Evolutionary conservation across 2,797 vertebrate genomes (phyloP).

Genomic region (Pogoniulus pusillus): DNA sequence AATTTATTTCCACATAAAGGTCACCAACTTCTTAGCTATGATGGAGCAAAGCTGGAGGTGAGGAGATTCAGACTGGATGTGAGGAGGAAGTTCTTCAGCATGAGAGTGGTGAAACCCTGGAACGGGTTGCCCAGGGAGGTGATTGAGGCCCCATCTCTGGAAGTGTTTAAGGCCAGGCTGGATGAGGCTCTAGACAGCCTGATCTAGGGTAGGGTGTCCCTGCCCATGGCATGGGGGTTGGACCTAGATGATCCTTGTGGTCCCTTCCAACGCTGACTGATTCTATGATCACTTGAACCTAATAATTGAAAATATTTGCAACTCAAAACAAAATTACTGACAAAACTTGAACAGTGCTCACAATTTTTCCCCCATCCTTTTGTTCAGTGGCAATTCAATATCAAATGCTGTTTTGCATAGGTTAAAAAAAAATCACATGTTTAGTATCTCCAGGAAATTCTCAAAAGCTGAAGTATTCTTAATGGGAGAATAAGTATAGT

Average conservation of each 20-base stretch:
- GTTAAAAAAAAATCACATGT: background rate
- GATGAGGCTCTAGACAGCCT: no score
- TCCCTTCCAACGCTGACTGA: no score
- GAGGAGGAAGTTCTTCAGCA: no score
- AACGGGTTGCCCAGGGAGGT: no score
- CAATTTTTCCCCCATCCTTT: background rate
- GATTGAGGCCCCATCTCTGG: no score
- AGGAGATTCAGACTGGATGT: no score
- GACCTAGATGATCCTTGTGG: no score
- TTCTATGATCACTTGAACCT: background rate
- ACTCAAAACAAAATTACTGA: background rate
- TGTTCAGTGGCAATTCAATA: background rate
- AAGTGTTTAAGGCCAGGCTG: no score
- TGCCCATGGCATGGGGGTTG: no score
- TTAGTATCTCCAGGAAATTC: background rate
- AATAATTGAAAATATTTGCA: slow-evolving; percentile 1
- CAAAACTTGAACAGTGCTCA: background rate
- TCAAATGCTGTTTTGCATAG: background rate
- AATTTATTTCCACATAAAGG: background rate
- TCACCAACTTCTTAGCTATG: background rate
- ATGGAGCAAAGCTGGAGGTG: no score
- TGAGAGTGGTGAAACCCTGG: no score
- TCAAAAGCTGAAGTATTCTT: background rate
- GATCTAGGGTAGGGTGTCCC: no score
- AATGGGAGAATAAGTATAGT: background rate